Percentiles rank a stretch among this genome's conserved stretches.
phyloP scores from a whole-genome alignment of 1,140 invertebrate species.

The Pogonomyrmex barbatus region DNA sequence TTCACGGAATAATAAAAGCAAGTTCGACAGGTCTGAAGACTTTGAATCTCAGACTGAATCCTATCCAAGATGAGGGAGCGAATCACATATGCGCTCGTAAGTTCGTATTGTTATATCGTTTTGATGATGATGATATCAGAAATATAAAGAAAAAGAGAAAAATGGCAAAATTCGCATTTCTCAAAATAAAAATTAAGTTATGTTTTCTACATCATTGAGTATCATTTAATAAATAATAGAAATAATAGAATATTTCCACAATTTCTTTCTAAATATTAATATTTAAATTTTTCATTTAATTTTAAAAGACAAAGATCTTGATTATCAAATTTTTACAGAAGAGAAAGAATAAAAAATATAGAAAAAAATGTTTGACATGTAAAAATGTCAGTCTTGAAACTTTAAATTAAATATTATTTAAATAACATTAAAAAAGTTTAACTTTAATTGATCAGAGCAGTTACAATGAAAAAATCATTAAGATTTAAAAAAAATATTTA shows the following conservation, averaged over 20 bases:
- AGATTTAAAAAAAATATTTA: conserved; percentile 37
- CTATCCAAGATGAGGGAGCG: conserved; percentile 76
- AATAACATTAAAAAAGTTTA: background rate
- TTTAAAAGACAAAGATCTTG: background rate
- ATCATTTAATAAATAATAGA: background rate
- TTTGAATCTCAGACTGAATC: conserved; percentile 81
- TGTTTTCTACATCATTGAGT: background rate
- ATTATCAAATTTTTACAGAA: background rate
- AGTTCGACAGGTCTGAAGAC: conserved; percentile 65
- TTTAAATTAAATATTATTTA: background rate
- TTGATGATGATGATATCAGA: background rate
- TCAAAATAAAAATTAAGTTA: background rate
- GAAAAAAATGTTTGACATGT: background rate
- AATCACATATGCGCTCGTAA: conserved; percentile 79
- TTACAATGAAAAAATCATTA: background rate
- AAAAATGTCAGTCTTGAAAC: background rate
- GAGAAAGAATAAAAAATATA: background rate
- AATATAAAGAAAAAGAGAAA: background rate
- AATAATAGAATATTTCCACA: background rate
- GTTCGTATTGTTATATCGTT: conserved; percentile 29
- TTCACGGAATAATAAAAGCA: conserved; percentile 76
- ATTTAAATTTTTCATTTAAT: conserved; percentile 9
- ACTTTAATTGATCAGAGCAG: background rate
- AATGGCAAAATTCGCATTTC: background rate
- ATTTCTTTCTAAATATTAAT: background rate